These are phyloP conservation scores for Hydrolagus affinis DNA, from an alignment of 2,113 vertebrate species.

Conservation along the genomic window DNA sequence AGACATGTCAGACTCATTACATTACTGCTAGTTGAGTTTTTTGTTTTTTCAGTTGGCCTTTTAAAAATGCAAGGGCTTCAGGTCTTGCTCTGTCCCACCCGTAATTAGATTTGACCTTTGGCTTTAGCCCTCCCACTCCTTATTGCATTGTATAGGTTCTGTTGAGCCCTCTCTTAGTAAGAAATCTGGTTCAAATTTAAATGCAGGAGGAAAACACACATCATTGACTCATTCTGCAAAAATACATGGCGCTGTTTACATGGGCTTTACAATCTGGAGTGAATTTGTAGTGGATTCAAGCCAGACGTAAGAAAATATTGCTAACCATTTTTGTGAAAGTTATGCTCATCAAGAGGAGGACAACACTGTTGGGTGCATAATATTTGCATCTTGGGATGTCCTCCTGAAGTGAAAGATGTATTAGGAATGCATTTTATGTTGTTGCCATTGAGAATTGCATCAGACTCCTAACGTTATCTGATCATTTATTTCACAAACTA, in stretches of 20 bases:
- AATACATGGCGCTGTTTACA: background rate
- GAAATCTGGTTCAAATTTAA: background rate
- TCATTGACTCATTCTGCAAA: slow-evolving; percentile 2
- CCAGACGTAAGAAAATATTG: background rate
- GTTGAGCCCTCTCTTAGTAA: background rate
- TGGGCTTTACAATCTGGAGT: background rate
- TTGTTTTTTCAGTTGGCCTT: background rate
- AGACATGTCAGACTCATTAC: background rate
- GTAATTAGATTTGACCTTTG: background rate
- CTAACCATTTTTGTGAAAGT: background rate
- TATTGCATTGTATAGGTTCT: background rate
- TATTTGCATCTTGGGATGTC: background rate
- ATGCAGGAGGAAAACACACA: no score
- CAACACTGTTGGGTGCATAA: background rate
- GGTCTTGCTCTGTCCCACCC: background rate
- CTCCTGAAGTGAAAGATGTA: no score
- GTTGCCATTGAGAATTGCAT: no score
- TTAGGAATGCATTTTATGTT: no score
- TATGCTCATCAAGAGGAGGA: background rate
- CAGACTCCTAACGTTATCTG: no score
- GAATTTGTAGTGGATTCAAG: background rate
- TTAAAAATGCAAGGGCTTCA: background rate
- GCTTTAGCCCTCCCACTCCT: background rate
- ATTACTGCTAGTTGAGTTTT: background rate
- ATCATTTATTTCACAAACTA: no score